Conservation (phyloP, 2,113 vertebrate genomes). For the Blennius ocellaris region DNA sequence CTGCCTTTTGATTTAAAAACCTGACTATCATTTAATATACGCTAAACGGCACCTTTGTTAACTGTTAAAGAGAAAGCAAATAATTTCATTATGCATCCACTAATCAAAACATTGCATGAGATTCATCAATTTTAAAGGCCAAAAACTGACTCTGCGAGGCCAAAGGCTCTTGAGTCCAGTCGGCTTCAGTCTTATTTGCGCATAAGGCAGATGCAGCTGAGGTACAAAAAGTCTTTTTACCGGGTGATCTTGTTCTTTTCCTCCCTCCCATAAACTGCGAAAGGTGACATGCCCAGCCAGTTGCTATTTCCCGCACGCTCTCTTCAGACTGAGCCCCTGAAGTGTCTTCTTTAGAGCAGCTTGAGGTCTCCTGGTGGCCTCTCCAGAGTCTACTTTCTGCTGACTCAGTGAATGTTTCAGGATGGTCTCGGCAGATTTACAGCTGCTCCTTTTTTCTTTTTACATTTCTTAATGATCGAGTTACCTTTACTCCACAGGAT, state of each 20-base stretch:
- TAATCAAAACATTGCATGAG: too few species aligned
- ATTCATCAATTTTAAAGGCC: too few species aligned
- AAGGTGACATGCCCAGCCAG: conserved; percentile 5
- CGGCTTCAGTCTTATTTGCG: neutral
- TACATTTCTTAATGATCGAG: neutral
- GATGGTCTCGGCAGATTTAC: neutral
- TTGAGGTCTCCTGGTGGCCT: neutral
- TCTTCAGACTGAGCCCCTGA: conserved; percentile 8
- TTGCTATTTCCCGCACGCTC: neutral
- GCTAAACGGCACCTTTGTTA: too few species aligned
- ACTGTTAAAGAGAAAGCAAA: too few species aligned
- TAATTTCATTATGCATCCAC: too few species aligned
- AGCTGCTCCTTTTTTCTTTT: neutral
- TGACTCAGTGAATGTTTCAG: neutral
- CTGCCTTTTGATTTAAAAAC: too few species aligned
- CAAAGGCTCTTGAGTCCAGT: too few species aligned
- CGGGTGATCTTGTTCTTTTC: conserved; percentile 1
- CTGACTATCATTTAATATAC: too few species aligned
- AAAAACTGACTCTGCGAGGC: too few species aligned
- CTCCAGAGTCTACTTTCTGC: neutral
- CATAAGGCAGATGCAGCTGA: conserved; percentile 11
- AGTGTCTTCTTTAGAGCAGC: conserved; percentile 1
- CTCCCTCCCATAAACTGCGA: neutral
- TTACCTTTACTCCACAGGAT: neutral
- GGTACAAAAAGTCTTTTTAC: neutral